phyloP scores from a whole-genome alignment of 1,140 invertebrate genomes.

The Drosophila equinoxialis region DNA sequence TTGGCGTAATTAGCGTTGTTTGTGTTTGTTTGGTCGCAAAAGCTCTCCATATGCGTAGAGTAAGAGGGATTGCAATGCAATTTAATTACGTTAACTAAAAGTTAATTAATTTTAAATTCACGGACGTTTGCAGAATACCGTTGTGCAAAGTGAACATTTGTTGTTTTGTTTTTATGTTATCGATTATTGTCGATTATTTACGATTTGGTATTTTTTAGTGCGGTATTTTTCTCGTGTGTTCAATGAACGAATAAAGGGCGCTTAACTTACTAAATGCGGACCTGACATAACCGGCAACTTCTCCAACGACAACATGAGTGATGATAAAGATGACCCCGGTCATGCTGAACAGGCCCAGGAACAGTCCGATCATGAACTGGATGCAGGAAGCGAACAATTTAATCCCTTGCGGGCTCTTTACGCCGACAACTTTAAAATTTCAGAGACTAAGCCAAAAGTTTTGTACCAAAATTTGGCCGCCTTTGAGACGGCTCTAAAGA shows the following conservation, averaged over 20 bases:
- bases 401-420: constrained; percentile 88
- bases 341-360: constrained; percentile 3
- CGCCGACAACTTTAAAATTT: constrained; percentile 84
- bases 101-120: not conserved
- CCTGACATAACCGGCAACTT: too few relatives aligned
- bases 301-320: not conserved
- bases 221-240: too few relatives aligned
- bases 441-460: constrained; percentile 73
- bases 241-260: too few relatives aligned
- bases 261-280: too few relatives aligned
- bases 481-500: constrained; percentile 68
- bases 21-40: constrained; percentile 15
- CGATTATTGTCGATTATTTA: too few relatives aligned
- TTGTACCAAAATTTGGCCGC: constrained; percentile 76
- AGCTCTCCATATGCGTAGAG: constrained; percentile 22
- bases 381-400: constrained; percentile 87
- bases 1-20: constrained; percentile 15
- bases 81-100: not conserved
- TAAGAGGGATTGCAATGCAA: not conserved
- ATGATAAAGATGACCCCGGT: not conserved
- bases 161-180: too few relatives aligned
- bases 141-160: too few relatives aligned
- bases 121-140: not conserved
- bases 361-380: constrained; percentile 82
- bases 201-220: too few relatives aligned